These are phyloP conservation scores for Eupithecia pulchellata DNA, from an alignment of 2,888 invertebrate genomes.

Conservation along the genomic window DNA sequence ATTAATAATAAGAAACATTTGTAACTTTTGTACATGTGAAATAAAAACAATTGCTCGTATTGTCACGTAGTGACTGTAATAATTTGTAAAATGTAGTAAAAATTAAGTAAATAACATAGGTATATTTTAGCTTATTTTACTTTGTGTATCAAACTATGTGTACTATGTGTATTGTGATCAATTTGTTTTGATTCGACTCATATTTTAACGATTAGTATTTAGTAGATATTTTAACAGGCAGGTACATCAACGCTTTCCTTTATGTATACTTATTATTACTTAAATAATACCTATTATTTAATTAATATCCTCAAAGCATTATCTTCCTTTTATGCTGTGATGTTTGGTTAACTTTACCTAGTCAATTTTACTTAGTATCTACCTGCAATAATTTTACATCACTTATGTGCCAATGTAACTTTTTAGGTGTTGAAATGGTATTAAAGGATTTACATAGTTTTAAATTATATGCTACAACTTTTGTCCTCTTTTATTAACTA, in stretches of 20 bases:
- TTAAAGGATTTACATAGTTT: not conserved
- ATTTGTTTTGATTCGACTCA: not conserved
- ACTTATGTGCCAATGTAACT: conserved; percentile 41
- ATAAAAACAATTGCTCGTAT: not conserved
- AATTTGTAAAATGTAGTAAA: not conserved
- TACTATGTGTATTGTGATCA: no score
- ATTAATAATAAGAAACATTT: not conserved
- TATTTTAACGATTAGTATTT: not conserved
- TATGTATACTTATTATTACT: not conserved
- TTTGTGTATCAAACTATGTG: no score
- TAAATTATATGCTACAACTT: not conserved
- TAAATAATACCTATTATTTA: not conserved
- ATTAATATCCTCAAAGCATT: not conserved
- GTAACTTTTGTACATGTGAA: not conserved
- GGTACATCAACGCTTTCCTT: not conserved
- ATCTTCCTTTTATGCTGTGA: conserved; percentile 31
- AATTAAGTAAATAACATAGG: not conserved
- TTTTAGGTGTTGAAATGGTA: conserved; percentile 11
- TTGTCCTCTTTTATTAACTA: not conserved
- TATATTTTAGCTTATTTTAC: no score
- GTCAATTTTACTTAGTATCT: conserved; percentile 33
- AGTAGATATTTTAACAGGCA: not conserved
- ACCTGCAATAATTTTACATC: conserved; percentile 11
- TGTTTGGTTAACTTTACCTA: conserved; percentile 38
- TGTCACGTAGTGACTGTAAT: not conserved